These are phyloP conservation scores for Ommatoiulus sabulosus DNA, from an alignment of 2,888 invertebrate species.

Conservation along the genomic window DNA sequence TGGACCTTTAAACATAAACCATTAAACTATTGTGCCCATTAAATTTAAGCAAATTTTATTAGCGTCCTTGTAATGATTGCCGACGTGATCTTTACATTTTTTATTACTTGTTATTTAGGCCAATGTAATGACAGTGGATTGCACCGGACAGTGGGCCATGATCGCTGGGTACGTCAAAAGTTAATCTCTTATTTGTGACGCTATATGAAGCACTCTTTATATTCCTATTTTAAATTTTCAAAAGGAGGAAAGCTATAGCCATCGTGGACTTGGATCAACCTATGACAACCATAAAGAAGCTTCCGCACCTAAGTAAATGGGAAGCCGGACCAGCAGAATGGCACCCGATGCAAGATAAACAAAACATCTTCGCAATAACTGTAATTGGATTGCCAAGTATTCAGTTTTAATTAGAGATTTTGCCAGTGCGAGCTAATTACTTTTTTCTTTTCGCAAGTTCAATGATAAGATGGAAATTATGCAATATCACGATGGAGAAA, in stretches of 20 bases:
- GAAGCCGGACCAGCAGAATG: conserved; percentile 93
- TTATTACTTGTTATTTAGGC: conserved; percentile 73
- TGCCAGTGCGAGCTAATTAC: neutral
- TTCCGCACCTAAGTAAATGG: conserved; percentile 90
- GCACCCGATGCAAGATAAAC: conserved; percentile 84
- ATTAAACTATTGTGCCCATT: too few relatives aligned
- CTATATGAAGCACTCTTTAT: neutral
- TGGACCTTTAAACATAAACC: too few relatives aligned
- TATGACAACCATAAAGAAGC: conserved; percentile 78
- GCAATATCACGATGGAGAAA: conserved; percentile 73
- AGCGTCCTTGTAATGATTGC: too few relatives aligned
- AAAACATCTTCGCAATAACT: conserved; percentile 84
- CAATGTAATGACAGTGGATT: conserved; percentile 92
- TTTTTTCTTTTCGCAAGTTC: conserved; percentile 74
- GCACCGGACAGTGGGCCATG: conserved; percentile 84
- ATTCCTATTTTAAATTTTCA: conserved; percentile 61
- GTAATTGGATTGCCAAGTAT: conserved; percentile 70
- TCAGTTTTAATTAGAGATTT: neutral
- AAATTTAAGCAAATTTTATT: too few relatives aligned
- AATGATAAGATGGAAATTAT: conserved; percentile 89
- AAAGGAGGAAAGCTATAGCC: conserved; percentile 80
- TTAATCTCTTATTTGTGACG: neutral
- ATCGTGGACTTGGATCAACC: conserved; percentile 81
- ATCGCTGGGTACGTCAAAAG: conserved; percentile 78
- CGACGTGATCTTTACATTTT: conserved; percentile 45